Base-by-base conservation (phyloP, 23 tunicate species). In the Aplidium turbinatum region DNA sequence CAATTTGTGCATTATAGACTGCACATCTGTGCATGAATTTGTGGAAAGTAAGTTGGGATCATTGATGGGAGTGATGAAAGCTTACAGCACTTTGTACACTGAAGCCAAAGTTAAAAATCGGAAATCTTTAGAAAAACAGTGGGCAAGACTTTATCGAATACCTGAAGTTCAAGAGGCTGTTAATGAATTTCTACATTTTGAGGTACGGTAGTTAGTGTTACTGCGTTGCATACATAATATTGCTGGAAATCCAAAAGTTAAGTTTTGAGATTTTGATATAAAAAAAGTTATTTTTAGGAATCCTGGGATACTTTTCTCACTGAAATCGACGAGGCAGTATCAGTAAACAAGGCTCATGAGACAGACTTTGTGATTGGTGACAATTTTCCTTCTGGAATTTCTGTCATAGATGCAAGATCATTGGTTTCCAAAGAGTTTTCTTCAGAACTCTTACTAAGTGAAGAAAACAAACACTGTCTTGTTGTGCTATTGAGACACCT, bases 401-500 rank as follows among this genome's bases (percentile, higher is more conserved):
- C 38, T 57, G 63, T 81, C 11, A 63, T 72, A 46, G 60, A 81
- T 72, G 78, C 79, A 21, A 42, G 70, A 47, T 56, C 78, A 9
- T 36, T 7, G 3, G 27, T 32, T 31, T 32, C 29, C 33, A 7
- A 23, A 2, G 46, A 25, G 3, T 35, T 81, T 45, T 40, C 77
- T n/a, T 39, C 65, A 1, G 45, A 57, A 2, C 1, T 72, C 16
- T 62, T 72, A 28, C 62, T 72, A 33, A 1, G 50, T 30, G 52
- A 26, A 18, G 24, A 61, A n/a, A 13, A 21, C 23, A 42, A 56
- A 31, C 72, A 75, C 45, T 72, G 86, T 66, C 52, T 60, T 1
- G 70, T 88, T 18, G 70, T 88, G 32, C 47, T 88, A 38, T 35
- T 88, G 31, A 52, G 96, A 7, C 96, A 88, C 50, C 81, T 88